Evolutionary conservation across 2,888 invertebrate genomes (phyloP), one percentile per base, ranked within the genome.

Genomic region (Allophyes oxyacanthae): DNA sequence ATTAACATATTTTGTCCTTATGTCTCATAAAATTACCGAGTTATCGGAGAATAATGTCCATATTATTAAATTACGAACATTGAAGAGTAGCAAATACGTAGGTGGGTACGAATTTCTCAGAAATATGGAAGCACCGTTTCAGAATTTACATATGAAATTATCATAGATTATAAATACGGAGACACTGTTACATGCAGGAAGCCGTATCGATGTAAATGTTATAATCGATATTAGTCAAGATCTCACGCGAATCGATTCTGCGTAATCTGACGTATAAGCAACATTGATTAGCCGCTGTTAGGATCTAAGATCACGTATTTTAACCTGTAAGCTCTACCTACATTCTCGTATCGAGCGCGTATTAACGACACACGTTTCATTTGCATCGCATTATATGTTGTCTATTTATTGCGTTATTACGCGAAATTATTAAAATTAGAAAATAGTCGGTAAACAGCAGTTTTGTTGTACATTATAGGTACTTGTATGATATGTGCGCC

Each of bases 211-310:
- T 83, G 85, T 87, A 86, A 88, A 88, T 86, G 85, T 86, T 87
- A 86, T 90, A 87, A 90, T 89, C 88, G 87, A 86, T 89, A 86
- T 90, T 87, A 85, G 86, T 85, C 82, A 78, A 84, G 83, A 81
- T 87, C 84, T 82, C 82, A 80, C 80, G 81, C 54, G 84, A 85
- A 87, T 88, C 88, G 88, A 85, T 89, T 91, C 88, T 80, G 69
- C 77, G 88, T 90, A 90, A 85, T 84, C 85, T 83, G 77, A 86
- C 82, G 84, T 82, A 82, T 77, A 80, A 80, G 85, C 82, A 84
- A 83, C 85, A 82, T 82, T 88, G 87, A 90, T 89, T 90, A 89
- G 82, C 73, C 72, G 73, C 85, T 85, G 82, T 85, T 82, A 84
- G 70, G 74, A 70, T 79, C 79, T 77, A 75, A 73, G 80, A 86